Base-by-base conservation (phyloP, 2,797 vertebrate genomes). In the Macropodus opercularis region DNA sequence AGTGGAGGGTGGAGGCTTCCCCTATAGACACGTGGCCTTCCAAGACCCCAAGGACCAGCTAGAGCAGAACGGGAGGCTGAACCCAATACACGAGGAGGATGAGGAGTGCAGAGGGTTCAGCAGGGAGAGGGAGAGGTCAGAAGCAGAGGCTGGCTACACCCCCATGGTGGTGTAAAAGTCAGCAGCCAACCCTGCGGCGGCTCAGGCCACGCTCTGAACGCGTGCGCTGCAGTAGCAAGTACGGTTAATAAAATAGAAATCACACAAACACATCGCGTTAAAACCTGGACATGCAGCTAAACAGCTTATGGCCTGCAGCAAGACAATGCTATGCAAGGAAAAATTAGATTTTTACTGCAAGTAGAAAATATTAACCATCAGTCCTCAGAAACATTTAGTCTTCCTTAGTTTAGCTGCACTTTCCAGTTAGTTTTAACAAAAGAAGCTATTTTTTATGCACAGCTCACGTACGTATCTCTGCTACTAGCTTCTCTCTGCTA, bases 1-100 rank as follows among this genome's bases (percentile, higher is more conserved):
- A 26, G 46, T 18, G 4, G 69, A 59, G 10, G 42, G 38, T 2
- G 88, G 70, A 32, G 84, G 78, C 32, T 88, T 92, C 8, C 78
- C 89, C 43, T 90, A 90, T 46, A 92, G 92, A 69, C 93, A 90
- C 1, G 77, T 90, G 3, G 90, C 89, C 38, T 92, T 93, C 81
- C 85, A 89, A 68, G 93, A 94, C 43, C 84, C 89, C 41, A 94
- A 93, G 63, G 82, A 91, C 0, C 91, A 89, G 42, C 80, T 89
- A n/a, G 96, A 96, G 79, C 96, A 96, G 80, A 98, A 98, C 0
- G 96, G 96, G 49, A 93, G 94, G 82, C 83, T 96, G 78, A 96
- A 96, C 60, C 94, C 90, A 0, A 94, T 92, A 67, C 92, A 90
- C 0, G 92, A 93, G 0, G 89, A 91, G 46, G 88, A 87, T 2